Conservation (phyloP, 2,113 vertebrate species). For the Oreochromis spilurus region DNA sequence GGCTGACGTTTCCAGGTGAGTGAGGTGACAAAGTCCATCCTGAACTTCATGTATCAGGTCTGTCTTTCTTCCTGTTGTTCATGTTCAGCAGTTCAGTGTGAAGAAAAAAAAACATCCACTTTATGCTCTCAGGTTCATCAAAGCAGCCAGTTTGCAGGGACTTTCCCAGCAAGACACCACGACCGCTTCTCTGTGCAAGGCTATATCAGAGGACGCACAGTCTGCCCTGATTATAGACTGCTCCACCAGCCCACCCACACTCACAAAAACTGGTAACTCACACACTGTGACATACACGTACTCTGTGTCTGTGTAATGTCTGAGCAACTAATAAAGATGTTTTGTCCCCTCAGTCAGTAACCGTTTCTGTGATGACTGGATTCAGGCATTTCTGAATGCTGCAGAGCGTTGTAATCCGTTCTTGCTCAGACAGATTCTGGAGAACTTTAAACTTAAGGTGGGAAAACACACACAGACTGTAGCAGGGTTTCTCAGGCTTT, state of each 20-base stretch:
- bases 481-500: background rate
- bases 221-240: conserved; percentile 81
- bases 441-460: conserved; percentile 99
- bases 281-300: background rate
- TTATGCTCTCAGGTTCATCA: conserved; percentile 82
- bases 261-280: conserved; percentile 79
- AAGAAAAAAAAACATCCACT: background rate
- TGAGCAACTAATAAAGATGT: background rate
- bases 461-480: background rate
- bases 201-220: conserved; percentile 78
- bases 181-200: conserved; percentile 81
- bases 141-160: conserved; percentile 89
- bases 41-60: background rate
- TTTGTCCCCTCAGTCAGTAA: conserved; percentile 79
- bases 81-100: background rate
- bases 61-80: background rate
- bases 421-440: conserved; percentile 90
- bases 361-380: conserved; percentile 95
- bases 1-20: conserved; percentile 86
- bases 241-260: conserved; percentile 74
- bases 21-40: background rate
- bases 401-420: conserved; percentile 90
- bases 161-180: conserved; percentile 88
- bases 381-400: conserved; percentile 86
- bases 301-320: background rate